Evolutionary conservation across 2,113 vertebrate species (phyloP).

Genomic region (Desmodus rotundus): DNA sequence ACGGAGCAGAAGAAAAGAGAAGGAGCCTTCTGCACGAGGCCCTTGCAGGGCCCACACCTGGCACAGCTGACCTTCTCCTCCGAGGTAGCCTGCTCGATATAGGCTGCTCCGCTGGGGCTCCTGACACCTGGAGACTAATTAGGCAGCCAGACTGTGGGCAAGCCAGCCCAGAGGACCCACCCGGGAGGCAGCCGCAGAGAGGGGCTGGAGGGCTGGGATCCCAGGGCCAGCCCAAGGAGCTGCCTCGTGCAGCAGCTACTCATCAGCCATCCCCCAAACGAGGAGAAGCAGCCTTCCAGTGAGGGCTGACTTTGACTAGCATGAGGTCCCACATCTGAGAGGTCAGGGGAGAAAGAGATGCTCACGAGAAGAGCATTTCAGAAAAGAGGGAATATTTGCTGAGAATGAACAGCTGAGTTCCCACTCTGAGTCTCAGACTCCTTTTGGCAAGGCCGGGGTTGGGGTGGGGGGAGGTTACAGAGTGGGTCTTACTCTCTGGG

Average conservation of each 20-base stretch:
- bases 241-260: background rate
- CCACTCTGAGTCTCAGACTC: background rate
- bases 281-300: background rate
- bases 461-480: background rate
- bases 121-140: conserved; percentile 55
- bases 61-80: background rate
- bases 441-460: background rate
- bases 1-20: background rate
- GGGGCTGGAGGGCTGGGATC: background rate
- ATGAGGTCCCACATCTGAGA: background rate
- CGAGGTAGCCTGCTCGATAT: conserved; percentile 1
- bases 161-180: background rate
- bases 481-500: background rate
- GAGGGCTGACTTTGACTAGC: too few species aligned
- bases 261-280: background rate
- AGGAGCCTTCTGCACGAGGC: background rate
- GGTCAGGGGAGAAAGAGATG: background rate
- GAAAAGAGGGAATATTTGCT: background rate
- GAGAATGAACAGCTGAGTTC: background rate
- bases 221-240: background rate
- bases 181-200: background rate
- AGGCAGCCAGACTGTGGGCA: conserved; percentile 18
- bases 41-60: too few species aligned
- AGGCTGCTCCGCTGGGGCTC: background rate
- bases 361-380: background rate